A percentile compares a stretch with the other conserved stretches of the same genome.
Evolutionary conservation across 2,888 invertebrate genomes (phyloP).

Genomic region (Andrena bucephala): DNA sequence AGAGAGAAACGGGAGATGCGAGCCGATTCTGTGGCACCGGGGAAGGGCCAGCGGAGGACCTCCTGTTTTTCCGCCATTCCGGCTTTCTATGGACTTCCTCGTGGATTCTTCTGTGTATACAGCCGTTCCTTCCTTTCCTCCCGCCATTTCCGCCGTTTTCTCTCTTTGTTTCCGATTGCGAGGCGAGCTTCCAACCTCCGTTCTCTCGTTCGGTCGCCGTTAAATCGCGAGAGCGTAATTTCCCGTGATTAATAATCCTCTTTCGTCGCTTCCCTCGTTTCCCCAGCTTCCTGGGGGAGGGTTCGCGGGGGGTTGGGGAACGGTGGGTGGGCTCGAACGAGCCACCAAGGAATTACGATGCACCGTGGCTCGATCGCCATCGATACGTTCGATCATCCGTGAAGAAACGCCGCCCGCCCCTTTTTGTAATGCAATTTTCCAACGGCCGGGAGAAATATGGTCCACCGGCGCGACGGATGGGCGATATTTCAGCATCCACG

Average conservation of each 20-base stretch:
- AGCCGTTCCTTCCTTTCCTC: conserved; percentile 43
- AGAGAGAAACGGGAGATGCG: neutral
- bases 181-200: neutral
- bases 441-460: conserved; percentile 12
- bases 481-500: conserved; percentile 22
- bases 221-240: conserved; percentile 58
- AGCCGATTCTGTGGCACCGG: conserved; percentile 20
- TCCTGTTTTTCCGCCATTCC: conserved; percentile 52
- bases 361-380: conserved; percentile 17
- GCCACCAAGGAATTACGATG: conserved; percentile 27
- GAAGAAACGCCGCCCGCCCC: conserved; percentile 8
- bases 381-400: conserved; percentile 43
- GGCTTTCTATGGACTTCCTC: conserved; percentile 51
- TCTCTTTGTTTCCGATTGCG: conserved; percentile 12
- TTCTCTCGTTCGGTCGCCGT: conserved; percentile 19
- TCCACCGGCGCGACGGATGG: conserved; percentile 7
- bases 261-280: conserved; percentile 33
- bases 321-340: neutral
- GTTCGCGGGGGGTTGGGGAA: neutral
- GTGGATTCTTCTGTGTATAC: conserved; percentile 53
- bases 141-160: conserved; percentile 55
- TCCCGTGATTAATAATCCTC: conserved; percentile 69
- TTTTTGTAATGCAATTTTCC: conserved; percentile 24
- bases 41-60: conserved; percentile 22
- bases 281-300: neutral